Percentiles rank a stretch among this genome's conserved stretches.
phyloP scores from a whole-genome alignment of 2,113 vertebrate genomes.

The Crypturellus undulatus region DNA sequence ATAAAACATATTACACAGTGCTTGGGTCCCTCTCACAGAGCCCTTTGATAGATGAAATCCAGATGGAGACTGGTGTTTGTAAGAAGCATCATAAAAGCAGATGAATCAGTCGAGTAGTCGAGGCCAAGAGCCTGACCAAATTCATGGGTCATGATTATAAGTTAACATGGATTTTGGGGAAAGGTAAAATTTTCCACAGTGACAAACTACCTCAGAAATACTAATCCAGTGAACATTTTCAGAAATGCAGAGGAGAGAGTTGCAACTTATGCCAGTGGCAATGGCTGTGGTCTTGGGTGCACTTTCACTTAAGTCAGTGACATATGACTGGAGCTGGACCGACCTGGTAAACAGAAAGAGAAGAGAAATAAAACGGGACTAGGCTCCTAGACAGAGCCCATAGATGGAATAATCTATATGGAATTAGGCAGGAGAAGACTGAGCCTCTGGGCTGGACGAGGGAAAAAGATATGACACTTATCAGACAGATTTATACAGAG shows the following conservation, averaged over 20 bases:
- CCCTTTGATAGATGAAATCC: conserved; percentile 78
- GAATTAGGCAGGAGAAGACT: not conserved
- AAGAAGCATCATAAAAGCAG: conserved; percentile 82
- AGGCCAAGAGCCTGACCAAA: conserved; percentile 82
- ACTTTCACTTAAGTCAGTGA: not conserved
- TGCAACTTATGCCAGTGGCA: not conserved
- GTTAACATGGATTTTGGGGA: not conserved
- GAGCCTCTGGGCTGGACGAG: not conserved
- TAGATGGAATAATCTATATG: not conserved
- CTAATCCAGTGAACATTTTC: not conserved
- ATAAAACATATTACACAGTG: conserved; percentile 66
- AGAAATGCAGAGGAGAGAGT: not conserved
- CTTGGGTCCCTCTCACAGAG: conserved; percentile 79
- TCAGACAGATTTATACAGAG: not conserved
- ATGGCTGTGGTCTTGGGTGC: not conserved
- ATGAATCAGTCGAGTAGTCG: conserved; percentile 78
- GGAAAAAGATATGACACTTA: not conserved
- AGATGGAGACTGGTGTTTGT: conserved; percentile 73
- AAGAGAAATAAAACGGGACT: not conserved
- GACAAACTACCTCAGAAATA: not conserved
- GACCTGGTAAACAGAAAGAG: not conserved
- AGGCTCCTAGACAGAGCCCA: not conserved
- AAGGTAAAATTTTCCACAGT: not conserved
- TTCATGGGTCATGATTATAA: conserved; percentile 66
- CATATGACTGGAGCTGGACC: not conserved